A percentile compares a stretch with the other conserved stretches of the same genome.
These are phyloP conservation scores for Trichosurus vulpecula DNA, from an alignment of 2,797 vertebrate genomes.

Conservation along the genomic window DNA sequence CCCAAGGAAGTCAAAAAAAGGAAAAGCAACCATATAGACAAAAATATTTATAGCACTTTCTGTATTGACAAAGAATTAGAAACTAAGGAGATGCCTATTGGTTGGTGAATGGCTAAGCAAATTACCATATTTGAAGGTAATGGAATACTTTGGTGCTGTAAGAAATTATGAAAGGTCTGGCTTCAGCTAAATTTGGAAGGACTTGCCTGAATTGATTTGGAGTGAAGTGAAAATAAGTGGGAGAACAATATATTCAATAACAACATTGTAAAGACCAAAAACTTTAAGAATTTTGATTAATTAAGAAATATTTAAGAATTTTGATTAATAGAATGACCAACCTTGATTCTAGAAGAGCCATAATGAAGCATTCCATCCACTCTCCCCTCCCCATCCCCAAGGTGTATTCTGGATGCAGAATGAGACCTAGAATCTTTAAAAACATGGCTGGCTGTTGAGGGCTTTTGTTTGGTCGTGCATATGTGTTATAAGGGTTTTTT, in stretches of 20 bases:
- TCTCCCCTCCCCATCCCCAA: neutral
- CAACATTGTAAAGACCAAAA: neutral
- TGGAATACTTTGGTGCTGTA: neutral
- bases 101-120: neutral
- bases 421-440: neutral
- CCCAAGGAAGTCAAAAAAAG: neutral
- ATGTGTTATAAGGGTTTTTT: neutral
- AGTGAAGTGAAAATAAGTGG: neutral
- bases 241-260: neutral
- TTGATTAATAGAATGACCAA: neutral
- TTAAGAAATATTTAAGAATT: neutral
- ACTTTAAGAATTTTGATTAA: neutral
- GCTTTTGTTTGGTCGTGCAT: neutral
- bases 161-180: neutral
- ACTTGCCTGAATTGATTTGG: neutral
- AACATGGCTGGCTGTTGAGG: neutral
- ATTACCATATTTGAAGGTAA: neutral
- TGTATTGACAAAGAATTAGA: neutral
- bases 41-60: neutral
- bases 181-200: neutral
- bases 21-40: neutral
- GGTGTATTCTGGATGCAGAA: neutral
- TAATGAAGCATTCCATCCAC: neutral
- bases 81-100: neutral
- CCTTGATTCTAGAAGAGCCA: neutral